Evolutionary conservation across 2,888 invertebrate genomes (phyloP).

Genomic region (Brassicogethes aeneus): DNA sequence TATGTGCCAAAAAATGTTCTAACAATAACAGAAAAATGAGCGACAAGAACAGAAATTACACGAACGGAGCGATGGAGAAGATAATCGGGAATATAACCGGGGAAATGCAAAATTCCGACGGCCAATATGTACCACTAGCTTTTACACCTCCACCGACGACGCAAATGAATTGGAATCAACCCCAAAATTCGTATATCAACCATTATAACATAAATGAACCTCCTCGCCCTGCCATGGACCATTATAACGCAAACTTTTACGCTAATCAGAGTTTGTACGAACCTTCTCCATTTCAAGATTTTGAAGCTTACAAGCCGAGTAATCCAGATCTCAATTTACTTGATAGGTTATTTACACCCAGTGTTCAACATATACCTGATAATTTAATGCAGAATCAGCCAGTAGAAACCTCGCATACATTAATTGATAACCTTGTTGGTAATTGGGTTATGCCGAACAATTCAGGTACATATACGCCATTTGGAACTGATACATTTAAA

Average conservation of each 20-base stretch:
- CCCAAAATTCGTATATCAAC: conserved; percentile 21
- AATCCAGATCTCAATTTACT: conserved; percentile 22
- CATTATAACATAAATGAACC: conserved; percentile 24
- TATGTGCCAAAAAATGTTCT: conserved; percentile 26
- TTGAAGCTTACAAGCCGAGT: conserved; percentile 25
- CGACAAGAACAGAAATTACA: conserved; percentile 29
- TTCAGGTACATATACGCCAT: conserved; percentile 65
- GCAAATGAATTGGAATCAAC: conserved; percentile 24
- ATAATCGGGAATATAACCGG: conserved; percentile 53
- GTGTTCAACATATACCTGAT: conserved; percentile 9
- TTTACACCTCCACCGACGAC: conserved; percentile 35
- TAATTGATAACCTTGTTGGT: conserved; percentile 62
- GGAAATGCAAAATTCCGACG: conserved; percentile 48
- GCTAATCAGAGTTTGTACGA: conserved; percentile 14
- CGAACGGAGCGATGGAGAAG: conserved; percentile 43
- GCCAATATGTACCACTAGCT: conserved; percentile 48
- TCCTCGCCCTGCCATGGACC: conserved; percentile 14
- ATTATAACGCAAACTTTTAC: conserved; percentile 3
- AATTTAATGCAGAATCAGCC: conserved; percentile 9
- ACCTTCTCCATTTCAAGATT: conserved; percentile 21
- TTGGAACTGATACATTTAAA: conserved; percentile 52
- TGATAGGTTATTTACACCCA: conserved; percentile 12
- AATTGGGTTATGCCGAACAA: conserved; percentile 61
- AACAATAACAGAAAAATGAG: conserved; percentile 28
- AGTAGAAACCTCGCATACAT: conserved; percentile 22